Conservation (phyloP, 2,113 vertebrate species). For the Nothocercus nigrocapillus region DNA sequence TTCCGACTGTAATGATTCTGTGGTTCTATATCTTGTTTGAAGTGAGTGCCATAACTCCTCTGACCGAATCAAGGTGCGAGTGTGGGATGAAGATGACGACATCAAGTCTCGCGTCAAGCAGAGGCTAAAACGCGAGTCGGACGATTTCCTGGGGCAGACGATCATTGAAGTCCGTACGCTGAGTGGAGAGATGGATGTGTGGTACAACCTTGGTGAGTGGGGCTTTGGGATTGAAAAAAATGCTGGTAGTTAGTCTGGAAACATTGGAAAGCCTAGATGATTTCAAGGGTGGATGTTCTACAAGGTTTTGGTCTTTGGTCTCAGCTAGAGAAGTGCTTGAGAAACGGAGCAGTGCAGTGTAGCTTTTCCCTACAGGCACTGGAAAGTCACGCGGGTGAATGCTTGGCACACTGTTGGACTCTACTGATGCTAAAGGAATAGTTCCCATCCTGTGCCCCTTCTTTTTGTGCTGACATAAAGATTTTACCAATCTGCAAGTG, state of each 20-base stretch:
- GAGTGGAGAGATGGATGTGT: conserved; percentile 98
- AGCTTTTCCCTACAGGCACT: background rate
- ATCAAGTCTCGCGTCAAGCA: conserved; percentile 98
- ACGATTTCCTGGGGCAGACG: conserved; percentile 97
- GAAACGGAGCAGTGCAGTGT: background rate
- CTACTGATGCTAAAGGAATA: background rate
- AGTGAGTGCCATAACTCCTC: conserved; percentile 99
- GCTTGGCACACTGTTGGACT: background rate
- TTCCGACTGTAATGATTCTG: too few relatives aligned
- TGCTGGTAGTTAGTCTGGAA: background rate
- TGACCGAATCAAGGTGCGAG: conserved; percentile 96
- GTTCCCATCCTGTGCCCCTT: background rate
- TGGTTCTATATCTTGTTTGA: background rate
- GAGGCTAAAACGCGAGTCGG: conserved; percentile 94
- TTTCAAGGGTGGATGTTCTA: background rate
- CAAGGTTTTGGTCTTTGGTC: background rate
- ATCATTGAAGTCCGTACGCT: conserved; percentile 97
- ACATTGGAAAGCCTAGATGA: background rate
- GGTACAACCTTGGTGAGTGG: conserved; percentile 97
- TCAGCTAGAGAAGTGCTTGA: background rate
- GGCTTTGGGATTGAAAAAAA: background rate
- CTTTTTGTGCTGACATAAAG: background rate
- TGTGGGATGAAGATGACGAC: conserved; percentile 99
- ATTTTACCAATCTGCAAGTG: background rate
- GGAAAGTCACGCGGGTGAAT: background rate